These are phyloP conservation scores for Eilema caniola DNA, from an alignment of 2,888 invertebrate species.

Conservation along the genomic window DNA sequence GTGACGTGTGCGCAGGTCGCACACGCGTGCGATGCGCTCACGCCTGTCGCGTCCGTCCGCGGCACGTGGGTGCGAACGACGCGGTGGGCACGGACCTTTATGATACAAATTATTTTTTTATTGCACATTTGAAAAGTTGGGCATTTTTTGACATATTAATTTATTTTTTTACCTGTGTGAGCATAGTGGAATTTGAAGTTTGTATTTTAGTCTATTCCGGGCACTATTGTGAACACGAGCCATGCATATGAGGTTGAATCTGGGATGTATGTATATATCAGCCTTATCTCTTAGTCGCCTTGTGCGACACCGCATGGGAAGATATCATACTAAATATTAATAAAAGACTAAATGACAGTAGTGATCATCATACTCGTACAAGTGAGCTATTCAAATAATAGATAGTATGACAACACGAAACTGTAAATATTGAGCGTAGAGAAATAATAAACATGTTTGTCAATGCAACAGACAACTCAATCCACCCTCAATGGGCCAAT, in stretches of 20 bases:
- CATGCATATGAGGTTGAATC: too few species aligned
- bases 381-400: background rate
- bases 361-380: background rate
- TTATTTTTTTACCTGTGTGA: background rate
- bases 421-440: background rate
- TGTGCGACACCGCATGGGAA: too few species aligned
- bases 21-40: constrained; percentile 48
- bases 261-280: too few species aligned
- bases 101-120: constrained; percentile 32
- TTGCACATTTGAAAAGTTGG: constrained; percentile 8
- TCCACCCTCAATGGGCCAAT: constrained; percentile 18
- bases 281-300: too few species aligned
- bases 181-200: background rate
- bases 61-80: constrained; percentile 50
- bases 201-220: too few species aligned
- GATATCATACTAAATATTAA: background rate
- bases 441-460: constrained; percentile 14
- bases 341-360: background rate
- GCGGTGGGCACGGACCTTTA: constrained; percentile 33
- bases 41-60: constrained; percentile 52
- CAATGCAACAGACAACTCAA: constrained; percentile 20
- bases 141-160: background rate
- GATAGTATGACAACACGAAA: background rate
- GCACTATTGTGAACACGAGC: too few species aligned
- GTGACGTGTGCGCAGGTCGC: constrained; percentile 31